Base-by-base conservation (phyloP, 2,888 invertebrate genomes). In the Gortyna flavago region DNA sequence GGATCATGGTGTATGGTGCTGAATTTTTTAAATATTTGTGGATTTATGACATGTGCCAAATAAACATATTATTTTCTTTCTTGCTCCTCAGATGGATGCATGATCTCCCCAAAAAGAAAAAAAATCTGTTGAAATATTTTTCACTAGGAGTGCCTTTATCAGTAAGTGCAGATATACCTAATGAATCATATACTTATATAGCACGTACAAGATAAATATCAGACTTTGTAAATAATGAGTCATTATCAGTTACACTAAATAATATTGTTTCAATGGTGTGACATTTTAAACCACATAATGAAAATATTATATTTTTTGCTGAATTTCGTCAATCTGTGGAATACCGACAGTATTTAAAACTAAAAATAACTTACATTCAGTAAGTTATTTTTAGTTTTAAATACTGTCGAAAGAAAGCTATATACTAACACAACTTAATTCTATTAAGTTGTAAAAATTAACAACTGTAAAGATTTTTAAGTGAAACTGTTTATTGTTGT, bases 141-240 rank as follows among this genome's bases (percentile, higher is more conserved):
- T 44, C 25, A 57, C 57, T 72, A 13, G 64, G 54, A 72, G 75
- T 75, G 72, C 35, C 72, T 38, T 64, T 75, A 83, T 80, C 76
- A 51, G 35, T 38, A 51, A 38, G 25, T 44, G 29, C n/a, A n/a
- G n/a, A n/a, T n/a, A 64, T n/a, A 57, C n/a, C n/a, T 54, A 67
- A 67, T 83, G 81, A 83, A 44, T 83, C 81, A 83, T 75, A 70
- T 6, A 44, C 6, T n/a, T n/a, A n/a, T n/a, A 70, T 83, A 57
- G 2, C 32, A 83, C 79, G 9, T 54, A 69, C n/a, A 75, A 72
- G 72, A 83, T 72, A 83, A 72, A 64, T 41, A 59, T 32, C 2
- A 13, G 51, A 66, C 62, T 62, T 65, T 44, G 48, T 67, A 54
- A 79, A 80, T 75, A 80, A 71, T 81, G 69, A 83, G 61, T 85